These are phyloP conservation scores for Drosophila kanekoi DNA, from an alignment of 2,888 invertebrate species.

Conservation along the genomic window DNA sequence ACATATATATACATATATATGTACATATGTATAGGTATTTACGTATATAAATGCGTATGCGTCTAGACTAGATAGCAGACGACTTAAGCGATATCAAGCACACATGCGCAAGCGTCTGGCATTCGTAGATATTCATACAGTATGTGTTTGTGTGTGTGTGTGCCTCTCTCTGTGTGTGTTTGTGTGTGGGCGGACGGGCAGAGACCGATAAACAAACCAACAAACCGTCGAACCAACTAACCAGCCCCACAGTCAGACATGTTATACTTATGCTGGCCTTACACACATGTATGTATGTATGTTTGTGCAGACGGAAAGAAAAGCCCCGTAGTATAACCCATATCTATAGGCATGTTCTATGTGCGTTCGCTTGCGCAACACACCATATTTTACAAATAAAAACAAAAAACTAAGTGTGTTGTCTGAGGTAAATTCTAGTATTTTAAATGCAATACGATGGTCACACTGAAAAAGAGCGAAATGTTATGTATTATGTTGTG, in stretches of 20 bases:
- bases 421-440: background rate
- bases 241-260: slow-evolving; percentile 51
- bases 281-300: slow-evolving; percentile 24
- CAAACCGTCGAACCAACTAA: slow-evolving; percentile 36
- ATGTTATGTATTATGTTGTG: background rate
- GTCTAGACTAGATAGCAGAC: slow-evolving; percentile 84
- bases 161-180: slow-evolving; percentile 5
- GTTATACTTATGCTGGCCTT: slow-evolving; percentile 56
- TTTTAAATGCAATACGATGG: background rate
- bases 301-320: slow-evolving; percentile 24
- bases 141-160: background rate
- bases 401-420: background rate
- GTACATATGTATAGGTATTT: slow-evolving; percentile 9
- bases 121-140: slow-evolving; percentile 23
- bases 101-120: slow-evolving; percentile 71
- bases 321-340: slow-evolving; percentile 15
- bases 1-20: slow-evolving; percentile 15
- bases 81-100: slow-evolving; percentile 76
- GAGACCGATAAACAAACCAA: slow-evolving; percentile 58
- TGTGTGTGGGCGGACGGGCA: slow-evolving; percentile 48
- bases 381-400: background rate
- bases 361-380: slow-evolving; percentile 31
- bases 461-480: background rate
- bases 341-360: slow-evolving; percentile 26
- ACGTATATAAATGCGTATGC: slow-evolving; percentile 46